Evolutionary conservation across 2,113 vertebrate genomes (phyloP), one percentile per base, ranked within the genome.

Genomic region (Psittacula cyanocephala): DNA sequence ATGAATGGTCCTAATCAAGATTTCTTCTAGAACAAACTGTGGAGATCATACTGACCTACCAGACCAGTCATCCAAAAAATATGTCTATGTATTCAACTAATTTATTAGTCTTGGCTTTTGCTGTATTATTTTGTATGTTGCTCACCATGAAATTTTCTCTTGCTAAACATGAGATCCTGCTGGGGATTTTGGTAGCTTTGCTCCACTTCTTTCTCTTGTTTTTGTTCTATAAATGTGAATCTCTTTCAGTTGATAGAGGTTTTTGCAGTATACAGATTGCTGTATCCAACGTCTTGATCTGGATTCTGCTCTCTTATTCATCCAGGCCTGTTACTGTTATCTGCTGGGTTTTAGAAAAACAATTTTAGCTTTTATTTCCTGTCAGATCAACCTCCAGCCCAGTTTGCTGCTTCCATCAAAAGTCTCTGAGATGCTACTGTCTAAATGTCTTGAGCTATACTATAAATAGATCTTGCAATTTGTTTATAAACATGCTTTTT

Each of bases 311-410:
- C 12, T 88, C 65, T 83, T 93, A 52, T 20, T 94, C 71, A 88
- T 93, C 75, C 67, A 76, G 76, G 68, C 76, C 85, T 94, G 79
- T 88, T 93, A 90, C 90, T 91, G 53, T 85, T 96, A 93, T 95
- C 74, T 91, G 19, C 37, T 81, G 37, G 14, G 17, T 88, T 95
- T 95, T 52, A 93, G 64, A 78, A 91, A 94, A 93, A 90, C 49
- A 81, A 31, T 89, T 94, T 93, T 65, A 96, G 69, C 91, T 95
- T 95, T 95, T 95, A 88, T 91, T 97, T 97, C 95, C 96, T 94
- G 75, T 88, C 85, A 90, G 91, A 95, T 84, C 71, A 64, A 91
- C 64, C 87, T 88, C 68, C 92, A 94, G 69, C 27, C 37, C 41
- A 63, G 33, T 92, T 87, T 93, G 59, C 74, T 0, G 11, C 62